These are phyloP conservation scores for Iphiclides podalirius DNA, from an alignment of 2,888 invertebrate species.

Conservation along the genomic window DNA sequence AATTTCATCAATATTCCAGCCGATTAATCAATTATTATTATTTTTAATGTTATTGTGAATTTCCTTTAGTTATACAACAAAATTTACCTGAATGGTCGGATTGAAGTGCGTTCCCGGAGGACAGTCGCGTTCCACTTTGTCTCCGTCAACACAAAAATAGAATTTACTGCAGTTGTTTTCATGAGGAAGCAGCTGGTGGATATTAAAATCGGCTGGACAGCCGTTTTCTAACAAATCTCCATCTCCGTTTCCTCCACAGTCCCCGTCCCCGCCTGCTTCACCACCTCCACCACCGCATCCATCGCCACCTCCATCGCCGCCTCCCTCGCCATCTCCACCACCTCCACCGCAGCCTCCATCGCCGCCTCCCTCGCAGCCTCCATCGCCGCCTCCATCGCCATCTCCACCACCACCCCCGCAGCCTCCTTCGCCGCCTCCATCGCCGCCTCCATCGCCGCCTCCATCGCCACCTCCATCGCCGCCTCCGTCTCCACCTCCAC, in stretches of 20 bases:
- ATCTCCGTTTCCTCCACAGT: neutral
- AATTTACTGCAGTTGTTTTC: conserved; percentile 38
- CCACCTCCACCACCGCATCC: conserved; percentile 20
- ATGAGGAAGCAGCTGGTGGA: conserved; percentile 41
- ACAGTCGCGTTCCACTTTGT: conserved; percentile 29
- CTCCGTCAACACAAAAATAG: conserved; percentile 41
- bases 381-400: conserved; percentile 12
- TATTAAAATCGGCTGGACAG: conserved; percentile 40
- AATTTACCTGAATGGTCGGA: conserved; percentile 20
- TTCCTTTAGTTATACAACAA: too few relatives aligned
- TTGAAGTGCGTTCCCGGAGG: conserved; percentile 36
- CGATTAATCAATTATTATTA: too few relatives aligned
- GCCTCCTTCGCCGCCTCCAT: conserved; percentile 7
- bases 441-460: conserved; percentile 14
- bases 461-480: conserved; percentile 17
- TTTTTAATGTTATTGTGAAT: too few relatives aligned
- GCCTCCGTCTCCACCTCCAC: conserved; percentile 3
- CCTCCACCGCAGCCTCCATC: conserved; percentile 11
- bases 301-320: conserved; percentile 2
- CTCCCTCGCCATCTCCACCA: conserved; percentile 11
- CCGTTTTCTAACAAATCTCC: conserved; percentile 37
- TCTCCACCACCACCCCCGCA: conserved; percentile 13
- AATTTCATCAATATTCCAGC: too few relatives aligned
- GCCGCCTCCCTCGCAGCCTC: conserved; percentile 26
- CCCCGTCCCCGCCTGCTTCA: conserved; percentile 7